phyloP scores from a whole-genome alignment of 2,888 invertebrate species.

The Zaprionus bogoriensis region DNA sequence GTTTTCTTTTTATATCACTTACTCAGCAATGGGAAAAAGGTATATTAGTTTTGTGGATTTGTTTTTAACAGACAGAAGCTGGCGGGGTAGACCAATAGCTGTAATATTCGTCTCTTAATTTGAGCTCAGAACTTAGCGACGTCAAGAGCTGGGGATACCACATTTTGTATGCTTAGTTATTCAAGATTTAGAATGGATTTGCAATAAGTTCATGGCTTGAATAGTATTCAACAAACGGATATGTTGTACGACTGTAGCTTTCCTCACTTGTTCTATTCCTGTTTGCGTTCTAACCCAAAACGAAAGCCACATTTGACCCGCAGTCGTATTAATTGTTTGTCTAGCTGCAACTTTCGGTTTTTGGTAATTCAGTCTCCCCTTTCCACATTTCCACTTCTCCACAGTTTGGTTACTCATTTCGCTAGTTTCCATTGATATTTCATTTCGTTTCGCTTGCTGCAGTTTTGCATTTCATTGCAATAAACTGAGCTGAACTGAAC shows the following conservation, averaged over 20 bases:
- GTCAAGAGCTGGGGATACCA: too few relatives aligned
- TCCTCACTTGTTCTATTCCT: neutral
- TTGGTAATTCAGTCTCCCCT: neutral
- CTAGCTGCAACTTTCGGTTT: conserved; percentile 7
- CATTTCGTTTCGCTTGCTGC: conserved; percentile 14
- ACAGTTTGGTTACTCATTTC: conserved; percentile 15
- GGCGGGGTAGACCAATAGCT: too few relatives aligned
- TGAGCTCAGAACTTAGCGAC: too few relatives aligned
- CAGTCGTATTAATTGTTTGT: conserved; percentile 39
- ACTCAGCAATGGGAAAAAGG: too few relatives aligned
- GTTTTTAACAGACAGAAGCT: too few relatives aligned
- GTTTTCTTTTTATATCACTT: conserved; percentile 20
- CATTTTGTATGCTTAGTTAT: too few relatives aligned
- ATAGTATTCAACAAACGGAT: too few relatives aligned
- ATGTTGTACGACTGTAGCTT: too few relatives aligned
- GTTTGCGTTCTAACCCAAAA: neutral
- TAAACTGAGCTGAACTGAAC: conserved; percentile 12
- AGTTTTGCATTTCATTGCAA: conserved; percentile 8
- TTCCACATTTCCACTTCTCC: neutral
- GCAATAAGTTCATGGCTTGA: too few relatives aligned
- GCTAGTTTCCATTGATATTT: conserved; percentile 9
- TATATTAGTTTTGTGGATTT: too few relatives aligned
- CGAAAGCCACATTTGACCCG: conserved; percentile 15
- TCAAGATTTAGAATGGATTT: too few relatives aligned
- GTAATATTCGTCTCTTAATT: too few relatives aligned